Conservation (phyloP, 2,797 vertebrate genomes). For the Eulemur coronatus region DNA sequence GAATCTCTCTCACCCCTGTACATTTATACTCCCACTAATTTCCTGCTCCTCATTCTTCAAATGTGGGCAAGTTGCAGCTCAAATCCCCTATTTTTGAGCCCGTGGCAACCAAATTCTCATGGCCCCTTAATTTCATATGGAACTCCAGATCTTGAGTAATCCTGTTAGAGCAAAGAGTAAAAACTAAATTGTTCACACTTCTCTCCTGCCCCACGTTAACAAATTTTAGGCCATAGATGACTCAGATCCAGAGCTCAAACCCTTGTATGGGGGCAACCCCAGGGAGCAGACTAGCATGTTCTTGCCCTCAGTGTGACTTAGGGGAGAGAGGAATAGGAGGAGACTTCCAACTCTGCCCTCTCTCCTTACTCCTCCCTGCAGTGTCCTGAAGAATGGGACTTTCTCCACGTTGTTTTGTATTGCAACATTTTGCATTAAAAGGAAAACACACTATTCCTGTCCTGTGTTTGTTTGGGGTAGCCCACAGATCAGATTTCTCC, state of each 20-base stretch:
- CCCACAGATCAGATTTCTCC: not conserved
- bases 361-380: not conserved
- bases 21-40: not conserved
- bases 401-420: constrained; percentile 46
- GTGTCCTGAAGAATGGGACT: not conserved
- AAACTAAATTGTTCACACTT: not conserved
- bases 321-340: not conserved
- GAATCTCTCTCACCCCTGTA: not conserved
- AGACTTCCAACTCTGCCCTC: not conserved
- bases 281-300: not conserved
- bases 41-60: not conserved
- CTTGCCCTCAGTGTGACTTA: not conserved
- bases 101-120: not conserved
- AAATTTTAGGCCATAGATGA: not conserved
- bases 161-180: not conserved
- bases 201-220: not conserved
- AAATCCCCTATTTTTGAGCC: not conserved
- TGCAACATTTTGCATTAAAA: constrained; percentile 74
- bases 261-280: not conserved
- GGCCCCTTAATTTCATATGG: not conserved
- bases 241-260: not conserved
- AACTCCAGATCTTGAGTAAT: not conserved
- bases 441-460: constrained; percentile 49
- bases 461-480: constrained; percentile 48
- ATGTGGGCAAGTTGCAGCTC: not conserved